Percentiles rank a stretch among this genome's conserved stretches.
These are phyloP conservation scores for Paedocypris sp. DNA, from an alignment of 2,113 vertebrate genomes.

Conservation along the genomic window DNA sequence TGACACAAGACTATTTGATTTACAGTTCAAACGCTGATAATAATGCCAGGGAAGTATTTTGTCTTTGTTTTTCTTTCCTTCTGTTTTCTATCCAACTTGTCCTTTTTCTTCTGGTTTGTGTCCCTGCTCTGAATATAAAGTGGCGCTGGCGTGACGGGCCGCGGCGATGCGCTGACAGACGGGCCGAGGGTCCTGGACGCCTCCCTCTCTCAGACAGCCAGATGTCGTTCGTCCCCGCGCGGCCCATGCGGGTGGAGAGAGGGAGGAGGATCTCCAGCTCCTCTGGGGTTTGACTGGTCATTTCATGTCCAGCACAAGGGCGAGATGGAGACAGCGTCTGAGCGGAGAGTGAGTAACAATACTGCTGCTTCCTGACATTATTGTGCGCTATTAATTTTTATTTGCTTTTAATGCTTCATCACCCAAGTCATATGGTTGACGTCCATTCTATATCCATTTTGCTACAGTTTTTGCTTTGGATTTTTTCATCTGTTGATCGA, in stretches of 20 bases:
- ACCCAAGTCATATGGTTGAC: no score
- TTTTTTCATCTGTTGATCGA: no score
- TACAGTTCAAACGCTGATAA: no score
- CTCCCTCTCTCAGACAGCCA: constrained; percentile 78
- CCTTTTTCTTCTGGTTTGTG: not conserved
- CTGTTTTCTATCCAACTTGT: not conserved
- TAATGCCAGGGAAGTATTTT: constrained; percentile 40
- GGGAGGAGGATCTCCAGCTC: constrained; percentile 90
- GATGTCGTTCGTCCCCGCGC: constrained; percentile 85
- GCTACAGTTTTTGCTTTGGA: no score
- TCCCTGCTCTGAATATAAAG: constrained; percentile 56
- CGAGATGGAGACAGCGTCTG: constrained; percentile 64
- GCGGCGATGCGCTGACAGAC: constrained; percentile 63
- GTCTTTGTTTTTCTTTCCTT: not conserved
- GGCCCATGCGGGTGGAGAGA: constrained; percentile 62
- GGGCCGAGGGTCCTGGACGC: constrained; percentile 50
- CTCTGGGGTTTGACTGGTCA: constrained; percentile 91
- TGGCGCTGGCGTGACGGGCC: constrained; percentile 49
- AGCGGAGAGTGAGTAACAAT: constrained; percentile 55
- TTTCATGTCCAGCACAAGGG: constrained; percentile 82
- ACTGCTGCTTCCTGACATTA: no score
- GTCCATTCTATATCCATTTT: no score
- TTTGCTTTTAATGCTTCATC: no score
- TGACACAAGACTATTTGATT: no score
- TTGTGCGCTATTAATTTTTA: no score